Percentiles rank a stretch among this genome's conserved stretches.
These are phyloP conservation scores for Rhincodon typus DNA, from an alignment of 2,797 vertebrate genomes.

Conservation along the genomic window DNA sequence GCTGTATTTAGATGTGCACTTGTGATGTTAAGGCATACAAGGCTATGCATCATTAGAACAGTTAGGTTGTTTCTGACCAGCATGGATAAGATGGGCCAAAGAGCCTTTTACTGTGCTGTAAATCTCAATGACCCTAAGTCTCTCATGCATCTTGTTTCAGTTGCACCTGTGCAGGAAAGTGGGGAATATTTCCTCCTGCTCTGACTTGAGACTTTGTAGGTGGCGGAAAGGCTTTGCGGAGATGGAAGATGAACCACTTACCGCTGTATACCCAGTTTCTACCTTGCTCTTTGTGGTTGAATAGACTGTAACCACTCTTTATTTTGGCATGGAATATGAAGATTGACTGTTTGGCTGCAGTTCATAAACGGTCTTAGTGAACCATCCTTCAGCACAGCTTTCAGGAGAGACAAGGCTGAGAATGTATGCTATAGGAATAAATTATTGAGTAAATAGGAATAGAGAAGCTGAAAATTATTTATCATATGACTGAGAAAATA, in stretches of 20 bases:
- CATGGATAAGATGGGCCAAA: too few species aligned
- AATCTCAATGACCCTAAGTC: too few species aligned
- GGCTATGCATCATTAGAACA: too few species aligned
- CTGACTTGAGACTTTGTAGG: not conserved
- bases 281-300: not conserved
- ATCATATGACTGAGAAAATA: not conserved
- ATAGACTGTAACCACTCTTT: not conserved
- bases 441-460: not conserved
- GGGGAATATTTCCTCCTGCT: not conserved
- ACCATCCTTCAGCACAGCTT: not conserved
- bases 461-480: not conserved
- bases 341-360: not conserved
- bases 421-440: not conserved
- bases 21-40: too few species aligned
- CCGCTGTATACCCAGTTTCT: not conserved
- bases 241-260: not conserved
- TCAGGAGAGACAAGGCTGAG: not conserved
- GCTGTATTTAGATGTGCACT: too few species aligned
- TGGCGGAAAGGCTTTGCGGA: not conserved
- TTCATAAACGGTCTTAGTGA: not conserved
- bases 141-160: not conserved
- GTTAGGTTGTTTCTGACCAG: too few species aligned
- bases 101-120: too few species aligned
- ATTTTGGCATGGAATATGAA: not conserved
- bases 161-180: not conserved